These are phyloP conservation scores for Gymnothorax javanicus DNA, from an alignment of 2,797 vertebrate genomes.

Conservation along the genomic window DNA sequence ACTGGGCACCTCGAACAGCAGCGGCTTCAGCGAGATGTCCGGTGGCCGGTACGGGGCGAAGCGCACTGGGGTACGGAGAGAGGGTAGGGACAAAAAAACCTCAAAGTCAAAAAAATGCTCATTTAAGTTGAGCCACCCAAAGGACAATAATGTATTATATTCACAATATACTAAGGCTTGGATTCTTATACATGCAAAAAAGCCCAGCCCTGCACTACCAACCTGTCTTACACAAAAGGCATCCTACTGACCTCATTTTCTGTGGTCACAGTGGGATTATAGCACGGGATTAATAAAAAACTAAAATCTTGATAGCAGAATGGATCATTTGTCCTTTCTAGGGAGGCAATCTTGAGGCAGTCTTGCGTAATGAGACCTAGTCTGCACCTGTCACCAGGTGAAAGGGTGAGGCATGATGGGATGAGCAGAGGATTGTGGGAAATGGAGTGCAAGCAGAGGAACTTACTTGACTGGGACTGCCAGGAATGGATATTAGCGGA, in stretches of 20 bases:
- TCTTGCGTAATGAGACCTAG: too few relatives aligned
- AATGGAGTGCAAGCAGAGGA: conserved; percentile 48
- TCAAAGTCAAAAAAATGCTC: not conserved
- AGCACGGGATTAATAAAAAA: too few relatives aligned
- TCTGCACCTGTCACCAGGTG: not conserved
- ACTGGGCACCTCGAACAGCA: conserved; percentile 98
- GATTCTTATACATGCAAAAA: too few relatives aligned
- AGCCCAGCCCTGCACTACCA: too few relatives aligned
- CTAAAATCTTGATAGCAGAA: too few relatives aligned
- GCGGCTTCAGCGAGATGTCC: conserved; percentile 94
- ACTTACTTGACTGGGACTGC: conserved; percentile 83
- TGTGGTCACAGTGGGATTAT: too few relatives aligned
- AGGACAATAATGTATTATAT: not conserved
- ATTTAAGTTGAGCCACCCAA: not conserved
- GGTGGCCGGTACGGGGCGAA: conserved; percentile 94
- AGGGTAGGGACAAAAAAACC: not conserved
- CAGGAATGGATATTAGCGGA: conserved; percentile 78
- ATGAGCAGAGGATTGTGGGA: not conserved
- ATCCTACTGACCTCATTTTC: too few relatives aligned
- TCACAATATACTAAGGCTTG: too few relatives aligned
- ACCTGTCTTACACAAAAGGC: too few relatives aligned
- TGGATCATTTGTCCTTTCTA: too few relatives aligned
- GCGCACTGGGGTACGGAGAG: conserved; percentile 72
- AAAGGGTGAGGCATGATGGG: not conserved
- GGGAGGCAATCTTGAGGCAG: too few relatives aligned